Percentiles rank a stretch among this genome's conserved stretches.
Evolutionary conservation across 2,113 vertebrate species (phyloP).

Genomic region (Stomatorhinus ivindoensis): DNA sequence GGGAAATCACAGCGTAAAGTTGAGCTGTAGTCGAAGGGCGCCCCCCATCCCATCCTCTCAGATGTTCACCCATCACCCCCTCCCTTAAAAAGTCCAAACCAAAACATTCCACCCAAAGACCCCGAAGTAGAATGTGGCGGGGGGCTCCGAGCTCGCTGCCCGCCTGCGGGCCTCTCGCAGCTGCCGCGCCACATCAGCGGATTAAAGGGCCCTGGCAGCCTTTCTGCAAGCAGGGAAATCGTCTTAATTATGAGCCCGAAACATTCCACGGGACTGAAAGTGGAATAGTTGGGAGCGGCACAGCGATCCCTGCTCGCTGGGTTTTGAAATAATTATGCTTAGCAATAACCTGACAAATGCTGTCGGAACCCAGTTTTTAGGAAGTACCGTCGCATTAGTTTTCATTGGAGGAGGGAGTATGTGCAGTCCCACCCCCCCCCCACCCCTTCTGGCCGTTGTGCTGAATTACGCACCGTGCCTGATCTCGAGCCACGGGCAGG

Average conservation of each 20-base stretch:
- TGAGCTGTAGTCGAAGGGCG: background rate
- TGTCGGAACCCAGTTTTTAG: background rate
- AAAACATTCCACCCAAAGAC: background rate
- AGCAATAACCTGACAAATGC: background rate
- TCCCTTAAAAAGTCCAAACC: background rate
- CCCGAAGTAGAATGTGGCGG: background rate
- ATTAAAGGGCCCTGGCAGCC: background rate
- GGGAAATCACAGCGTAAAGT: background rate
- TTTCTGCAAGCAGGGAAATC: background rate
- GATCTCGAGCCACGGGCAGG: background rate
- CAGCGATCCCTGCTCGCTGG: background rate
- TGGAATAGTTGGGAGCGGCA: background rate
- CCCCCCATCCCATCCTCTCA: background rate
- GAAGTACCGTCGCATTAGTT: background rate
- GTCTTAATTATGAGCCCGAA: background rate
- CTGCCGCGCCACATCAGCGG: background rate
- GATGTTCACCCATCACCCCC: background rate
- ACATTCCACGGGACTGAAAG: background rate
- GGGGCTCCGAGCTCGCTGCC: background rate
- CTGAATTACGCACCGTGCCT: background rate
- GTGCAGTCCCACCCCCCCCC: background rate
- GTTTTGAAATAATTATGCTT: background rate
- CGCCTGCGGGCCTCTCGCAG: background rate
- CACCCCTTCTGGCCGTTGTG: background rate
- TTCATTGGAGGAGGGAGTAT: background rate